Conservation (phyloP, 2,888 invertebrate species). For the Tethea ocularis region DNA sequence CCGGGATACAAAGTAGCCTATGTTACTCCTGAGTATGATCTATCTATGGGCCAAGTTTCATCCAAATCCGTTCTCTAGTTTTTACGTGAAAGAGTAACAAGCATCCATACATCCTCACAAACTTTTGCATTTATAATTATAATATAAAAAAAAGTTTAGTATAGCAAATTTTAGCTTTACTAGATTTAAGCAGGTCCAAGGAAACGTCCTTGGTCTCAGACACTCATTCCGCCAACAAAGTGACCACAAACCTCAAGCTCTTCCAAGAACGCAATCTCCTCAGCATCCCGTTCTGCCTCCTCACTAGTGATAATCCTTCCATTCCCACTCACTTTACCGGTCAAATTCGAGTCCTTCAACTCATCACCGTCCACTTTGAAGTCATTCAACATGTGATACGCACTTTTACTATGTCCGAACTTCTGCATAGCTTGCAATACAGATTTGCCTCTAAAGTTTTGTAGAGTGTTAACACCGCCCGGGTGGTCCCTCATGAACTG, state of each 20-base stretch:
- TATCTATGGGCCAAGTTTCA: no score
- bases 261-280: constrained; percentile 69
- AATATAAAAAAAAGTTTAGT: no score
- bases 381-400: constrained; percentile 86
- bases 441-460: constrained; percentile 80
- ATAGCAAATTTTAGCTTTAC: no score
- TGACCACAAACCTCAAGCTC: constrained; percentile 65
- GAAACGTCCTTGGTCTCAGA: no score
- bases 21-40: no score
- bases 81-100: no score
- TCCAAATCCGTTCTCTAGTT: no score
- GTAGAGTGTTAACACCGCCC: constrained; percentile 87
- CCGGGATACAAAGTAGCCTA: no score
- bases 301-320: constrained; percentile 69
- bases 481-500: constrained; percentile 89
- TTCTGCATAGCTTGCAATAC: constrained; percentile 80
- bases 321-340: constrained; percentile 65
- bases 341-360: constrained; percentile 71
- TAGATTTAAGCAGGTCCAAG: neutral
- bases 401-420: constrained; percentile 85
- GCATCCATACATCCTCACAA: no score
- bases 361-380: constrained; percentile 78
- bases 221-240: neutral
- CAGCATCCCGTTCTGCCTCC: constrained; percentile 47
- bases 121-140: no score